These are phyloP conservation scores for Chiloscyllium plagiosum DNA, from an alignment of 2,113 vertebrate species.

Conservation along the genomic window DNA sequence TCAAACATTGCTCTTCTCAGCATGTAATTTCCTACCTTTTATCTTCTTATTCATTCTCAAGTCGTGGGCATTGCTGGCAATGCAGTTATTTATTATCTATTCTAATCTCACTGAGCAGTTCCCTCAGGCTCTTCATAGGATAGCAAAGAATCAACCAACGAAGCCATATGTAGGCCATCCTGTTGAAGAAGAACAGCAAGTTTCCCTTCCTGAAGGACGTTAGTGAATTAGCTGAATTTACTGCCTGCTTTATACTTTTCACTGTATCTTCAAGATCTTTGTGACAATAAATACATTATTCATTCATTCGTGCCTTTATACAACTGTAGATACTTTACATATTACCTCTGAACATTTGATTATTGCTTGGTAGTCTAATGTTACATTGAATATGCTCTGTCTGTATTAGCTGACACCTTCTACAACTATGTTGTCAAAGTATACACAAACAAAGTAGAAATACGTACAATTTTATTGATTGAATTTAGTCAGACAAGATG, in stretches of 20 bases:
- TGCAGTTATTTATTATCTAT: neutral
- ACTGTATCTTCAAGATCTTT: too few relatives aligned
- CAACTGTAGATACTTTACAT: neutral
- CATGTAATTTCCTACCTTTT: neutral
- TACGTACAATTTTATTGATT: neutral
- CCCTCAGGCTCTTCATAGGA: too few relatives aligned
- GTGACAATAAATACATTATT: too few relatives aligned
- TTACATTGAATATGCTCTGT: neutral
- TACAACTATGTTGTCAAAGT: neutral
- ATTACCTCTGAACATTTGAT: neutral
- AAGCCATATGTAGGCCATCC: neutral
- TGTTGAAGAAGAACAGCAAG: too few relatives aligned
- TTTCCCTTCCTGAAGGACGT: too few relatives aligned
- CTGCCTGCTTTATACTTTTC: neutral
- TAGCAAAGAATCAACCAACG: neutral
- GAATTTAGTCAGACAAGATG: neutral
- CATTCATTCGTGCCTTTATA: neutral
- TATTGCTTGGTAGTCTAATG: neutral
- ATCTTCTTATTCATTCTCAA: neutral
- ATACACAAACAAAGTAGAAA: neutral
- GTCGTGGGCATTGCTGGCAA: neutral
- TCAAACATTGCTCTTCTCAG: neutral
- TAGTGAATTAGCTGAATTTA: neutral
- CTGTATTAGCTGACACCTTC: neutral
- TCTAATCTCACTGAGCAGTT: neutral